Conservation (phyloP, 2,888 invertebrate species). For the Petrolisthes manimaculis region DNA sequence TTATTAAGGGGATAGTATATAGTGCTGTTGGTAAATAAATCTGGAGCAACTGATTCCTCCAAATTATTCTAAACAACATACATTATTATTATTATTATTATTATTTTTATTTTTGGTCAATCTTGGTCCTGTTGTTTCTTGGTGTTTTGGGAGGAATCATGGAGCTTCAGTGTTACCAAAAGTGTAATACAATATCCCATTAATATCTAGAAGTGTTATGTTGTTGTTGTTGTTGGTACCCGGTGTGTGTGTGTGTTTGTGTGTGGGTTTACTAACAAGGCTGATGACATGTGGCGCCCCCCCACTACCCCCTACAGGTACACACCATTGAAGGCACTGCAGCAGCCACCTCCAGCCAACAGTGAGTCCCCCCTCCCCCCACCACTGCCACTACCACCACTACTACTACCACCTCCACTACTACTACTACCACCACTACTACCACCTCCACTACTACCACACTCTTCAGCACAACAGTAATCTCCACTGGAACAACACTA, state of each 20-base stretch:
- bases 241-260: conserved; percentile 13
- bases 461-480: background rate
- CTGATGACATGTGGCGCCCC: background rate
- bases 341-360: conserved; percentile 47
- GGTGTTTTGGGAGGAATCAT: too few relatives aligned
- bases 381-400: conserved; percentile 15
- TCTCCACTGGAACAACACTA: background rate
- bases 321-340: conserved; percentile 56
- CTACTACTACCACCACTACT: conserved; percentile 12
- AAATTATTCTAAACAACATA: too few relatives aligned
- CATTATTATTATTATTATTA: background rate
- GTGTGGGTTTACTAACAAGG: background rate
- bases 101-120: background rate
- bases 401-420: background rate
- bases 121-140: too few relatives aligned
- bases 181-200: too few relatives aligned
- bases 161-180: too few relatives aligned
- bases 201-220: too few relatives aligned
- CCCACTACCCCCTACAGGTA: conserved; percentile 45
- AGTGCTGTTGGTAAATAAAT: too few relatives aligned
- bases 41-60: too few relatives aligned
- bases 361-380: conserved; percentile 42
- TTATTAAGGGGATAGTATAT: too few relatives aligned
- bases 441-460: background rate
- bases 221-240: too few relatives aligned